phyloP scores from a whole-genome alignment of 1,140 invertebrate genomes.

The Drosophila kikkawai region DNA sequence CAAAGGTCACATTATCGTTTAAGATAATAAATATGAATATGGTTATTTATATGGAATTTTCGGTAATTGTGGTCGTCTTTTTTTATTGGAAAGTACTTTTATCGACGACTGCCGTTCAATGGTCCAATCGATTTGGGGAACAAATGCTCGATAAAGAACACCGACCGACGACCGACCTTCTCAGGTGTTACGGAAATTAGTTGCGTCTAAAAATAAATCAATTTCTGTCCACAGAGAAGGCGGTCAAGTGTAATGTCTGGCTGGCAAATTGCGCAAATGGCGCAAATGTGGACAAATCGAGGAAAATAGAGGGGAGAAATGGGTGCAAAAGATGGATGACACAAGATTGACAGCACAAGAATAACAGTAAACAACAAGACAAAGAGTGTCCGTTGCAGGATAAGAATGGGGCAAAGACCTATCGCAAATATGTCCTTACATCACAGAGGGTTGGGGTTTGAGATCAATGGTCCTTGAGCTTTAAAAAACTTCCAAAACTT shows the following conservation, averaged over 20 bases:
- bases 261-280: constrained; percentile 70
- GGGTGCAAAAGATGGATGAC: constrained; percentile 9
- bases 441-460: neutral
- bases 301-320: constrained; percentile 10
- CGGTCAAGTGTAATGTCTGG: constrained; percentile 62
- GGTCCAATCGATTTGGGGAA: constrained; percentile 38
- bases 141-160: constrained; percentile 27
- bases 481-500: neutral
- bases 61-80: constrained; percentile 12
- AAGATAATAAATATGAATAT: constrained; percentile 29
- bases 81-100: constrained; percentile 23
- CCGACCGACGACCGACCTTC: constrained; percentile 18
- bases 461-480: neutral
- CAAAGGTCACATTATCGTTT: constrained; percentile 37
- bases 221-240: constrained; percentile 44
- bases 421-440: constrained; percentile 21
- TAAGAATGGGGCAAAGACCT: constrained; percentile 6
- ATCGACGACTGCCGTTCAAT: constrained; percentile 19
- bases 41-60: constrained; percentile 21
- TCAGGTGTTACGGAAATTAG: constrained; percentile 73
- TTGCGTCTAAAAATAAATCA: constrained; percentile 69
- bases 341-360: constrained; percentile 19
- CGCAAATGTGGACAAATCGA: constrained; percentile 25
- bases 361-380: constrained; percentile 40
- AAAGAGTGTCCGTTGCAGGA: constrained; percentile 13